Evolutionary conservation across 2,113 vertebrate species (phyloP).

Genomic region (Albula goreensis): DNA sequence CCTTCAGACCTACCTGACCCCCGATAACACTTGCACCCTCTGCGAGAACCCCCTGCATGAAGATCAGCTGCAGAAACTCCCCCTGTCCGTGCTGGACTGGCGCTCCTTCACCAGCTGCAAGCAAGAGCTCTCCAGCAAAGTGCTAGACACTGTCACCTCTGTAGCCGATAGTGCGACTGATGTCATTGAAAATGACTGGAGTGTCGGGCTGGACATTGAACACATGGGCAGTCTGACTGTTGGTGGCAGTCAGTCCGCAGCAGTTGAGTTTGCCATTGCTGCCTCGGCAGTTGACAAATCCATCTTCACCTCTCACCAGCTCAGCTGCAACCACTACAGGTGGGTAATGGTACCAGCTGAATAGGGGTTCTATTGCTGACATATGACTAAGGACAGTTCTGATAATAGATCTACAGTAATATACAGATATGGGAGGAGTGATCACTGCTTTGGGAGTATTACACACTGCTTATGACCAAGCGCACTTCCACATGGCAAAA

Average conservation of each 20-base stretch:
- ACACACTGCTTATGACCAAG: too few relatives aligned
- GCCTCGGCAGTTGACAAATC: slow-evolving; percentile 24
- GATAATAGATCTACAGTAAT: too few relatives aligned
- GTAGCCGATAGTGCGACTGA: slow-evolving; percentile 13
- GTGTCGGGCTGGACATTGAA: slow-evolving; percentile 15
- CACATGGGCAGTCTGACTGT: background rate
- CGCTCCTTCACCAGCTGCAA: slow-evolving; percentile 26
- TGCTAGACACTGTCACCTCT: slow-evolving; percentile 29
- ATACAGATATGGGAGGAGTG: too few relatives aligned
- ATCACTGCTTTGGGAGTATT: too few relatives aligned
- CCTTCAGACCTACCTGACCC: slow-evolving; percentile 28
- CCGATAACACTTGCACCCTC: slow-evolving; percentile 38
- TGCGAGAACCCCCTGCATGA: slow-evolving; percentile 40
- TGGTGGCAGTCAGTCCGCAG: slow-evolving; percentile 27
- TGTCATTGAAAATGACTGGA: slow-evolving; percentile 36
- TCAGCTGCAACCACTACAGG: slow-evolving; percentile 40
- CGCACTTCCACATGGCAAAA: too few relatives aligned
- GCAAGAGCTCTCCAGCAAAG: background rate
- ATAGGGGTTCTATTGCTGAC: too few relatives aligned
- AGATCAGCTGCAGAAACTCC: slow-evolving; percentile 39
- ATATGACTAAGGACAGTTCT: too few relatives aligned
- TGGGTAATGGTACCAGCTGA: background rate
- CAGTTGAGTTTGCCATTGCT: slow-evolving; percentile 6
- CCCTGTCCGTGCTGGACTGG: slow-evolving; percentile 47
- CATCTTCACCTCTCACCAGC: slow-evolving; percentile 32